Evolutionary conservation across 2,113 vertebrate genomes (phyloP), one percentile per base, ranked within the genome.

Genomic region (Etheostoma cragini): DNA sequence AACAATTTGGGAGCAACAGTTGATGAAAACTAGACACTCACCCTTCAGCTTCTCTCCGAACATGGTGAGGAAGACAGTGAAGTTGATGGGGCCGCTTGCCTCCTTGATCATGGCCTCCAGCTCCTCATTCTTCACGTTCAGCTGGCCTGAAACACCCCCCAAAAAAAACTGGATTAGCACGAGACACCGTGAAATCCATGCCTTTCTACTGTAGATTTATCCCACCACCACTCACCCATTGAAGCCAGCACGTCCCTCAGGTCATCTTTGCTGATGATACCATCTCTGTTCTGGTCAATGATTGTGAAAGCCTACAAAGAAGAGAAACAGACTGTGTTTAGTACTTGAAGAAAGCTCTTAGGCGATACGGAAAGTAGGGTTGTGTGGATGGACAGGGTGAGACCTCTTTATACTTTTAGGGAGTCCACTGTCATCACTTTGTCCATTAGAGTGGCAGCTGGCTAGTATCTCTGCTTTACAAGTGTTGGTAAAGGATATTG

Each of bases 11-110:
- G 42, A 50, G 58, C 5, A 30, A 52, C 26, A 52, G 70, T 15
- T 7, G 30, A 1, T 22, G 17, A n/a, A 57, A 62, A 76, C 22
- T 17, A 4, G 63, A 52, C 7, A 38, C 86, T 76, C 93, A 97
- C 97, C 97, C 93, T 97, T 98, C 86, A 98, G 96, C 92, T 97
- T 98, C 95, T 97, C 97, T 46, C 97, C 97, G 38, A 98, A 98
- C 97, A 98, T 97, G 93, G 94, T 97, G 85, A 97, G 96, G 95
- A 97, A 97, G 93, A 97, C 96, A 2, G 97, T 97, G 95, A 97
- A 97, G 94, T 97, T 97, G 94, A 97, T 97, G 86, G 96, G 97
- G 19, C 97, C 97, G 8, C 94, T 96, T 85, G 97, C 97, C 90
- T 97, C 97, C 88, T 97, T 97, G 89, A 97, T 93, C 97, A 97